Conservation (phyloP, 2,797 vertebrate species). For the Myotis myotis region DNA sequence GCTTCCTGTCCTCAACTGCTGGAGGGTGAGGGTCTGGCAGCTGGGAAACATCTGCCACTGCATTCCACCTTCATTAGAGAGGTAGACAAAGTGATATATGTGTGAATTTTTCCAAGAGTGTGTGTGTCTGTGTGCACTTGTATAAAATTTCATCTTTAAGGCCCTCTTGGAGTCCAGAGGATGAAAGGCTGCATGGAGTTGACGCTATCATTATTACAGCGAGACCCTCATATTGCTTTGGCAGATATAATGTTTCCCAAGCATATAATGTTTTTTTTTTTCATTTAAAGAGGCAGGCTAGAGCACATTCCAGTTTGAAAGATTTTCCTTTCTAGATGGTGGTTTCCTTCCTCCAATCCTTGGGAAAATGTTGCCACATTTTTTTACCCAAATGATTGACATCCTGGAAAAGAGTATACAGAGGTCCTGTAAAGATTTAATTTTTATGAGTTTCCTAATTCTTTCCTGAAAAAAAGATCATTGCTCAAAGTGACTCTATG, state of each 20-base stretch:
- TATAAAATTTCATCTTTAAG: constrained; percentile 69
- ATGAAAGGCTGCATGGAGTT: constrained; percentile 53
- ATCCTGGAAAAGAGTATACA: constrained; percentile 27
- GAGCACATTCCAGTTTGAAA: constrained; percentile 66
- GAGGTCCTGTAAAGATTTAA: constrained; percentile 25
- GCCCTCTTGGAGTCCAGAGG: constrained; percentile 48
- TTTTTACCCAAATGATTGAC: constrained; percentile 17
- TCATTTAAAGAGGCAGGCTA: constrained; percentile 60
- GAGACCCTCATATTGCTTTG: constrained; percentile 29
- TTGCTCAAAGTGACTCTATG: neutral
- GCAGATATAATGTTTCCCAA: constrained; percentile 68
- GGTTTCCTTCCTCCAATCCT: constrained; percentile 55
- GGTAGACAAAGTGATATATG: constrained; percentile 71
- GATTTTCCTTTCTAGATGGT: constrained; percentile 54
- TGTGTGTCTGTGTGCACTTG: constrained; percentile 36
- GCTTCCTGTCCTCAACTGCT: constrained; percentile 65
- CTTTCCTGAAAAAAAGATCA: constrained; percentile 23
- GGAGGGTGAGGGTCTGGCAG: constrained; percentile 51
- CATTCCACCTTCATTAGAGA: constrained; percentile 76
- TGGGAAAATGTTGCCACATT: constrained; percentile 56
- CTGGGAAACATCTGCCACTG: constrained; percentile 72
- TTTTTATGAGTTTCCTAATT: constrained; percentile 54
- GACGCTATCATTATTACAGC: constrained; percentile 56
- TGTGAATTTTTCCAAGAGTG: constrained; percentile 58
- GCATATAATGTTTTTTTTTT: constrained; percentile 44